Conservation (phyloP, 2,888 invertebrate species). For the Drosophila antonietae region DNA sequence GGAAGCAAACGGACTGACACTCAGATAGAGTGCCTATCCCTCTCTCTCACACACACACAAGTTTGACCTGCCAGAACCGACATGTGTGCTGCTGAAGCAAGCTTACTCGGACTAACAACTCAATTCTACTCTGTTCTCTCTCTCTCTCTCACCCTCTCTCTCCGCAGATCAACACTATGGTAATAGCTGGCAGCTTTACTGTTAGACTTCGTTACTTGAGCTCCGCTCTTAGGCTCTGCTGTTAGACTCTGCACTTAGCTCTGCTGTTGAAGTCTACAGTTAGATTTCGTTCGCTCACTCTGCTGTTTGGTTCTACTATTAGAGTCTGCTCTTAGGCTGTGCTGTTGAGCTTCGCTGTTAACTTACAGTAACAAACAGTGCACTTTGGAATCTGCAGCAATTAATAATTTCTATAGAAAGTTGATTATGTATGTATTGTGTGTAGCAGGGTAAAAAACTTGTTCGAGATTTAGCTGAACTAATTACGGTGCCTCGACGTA, state of each 20-base stretch:
- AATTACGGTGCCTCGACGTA: constrained; percentile 12
- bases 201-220: background rate
- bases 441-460: background rate
- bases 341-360: background rate
- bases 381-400: background rate
- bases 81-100: background rate
- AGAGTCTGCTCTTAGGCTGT: no score
- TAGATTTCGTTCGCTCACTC: no score
- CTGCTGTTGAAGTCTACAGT: no score
- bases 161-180: background rate
- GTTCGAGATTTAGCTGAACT: background rate
- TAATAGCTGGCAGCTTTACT: no score
- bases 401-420: background rate
- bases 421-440: background rate
- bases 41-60: no score
- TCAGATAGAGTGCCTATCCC: background rate
- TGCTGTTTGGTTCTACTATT: no score
- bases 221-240: no score
- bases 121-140: background rate
- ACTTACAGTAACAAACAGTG: background rate
- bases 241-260: no score
- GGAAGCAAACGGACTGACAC: no score
- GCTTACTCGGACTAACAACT: background rate
- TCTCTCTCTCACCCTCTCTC: no score
- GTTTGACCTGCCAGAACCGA: background rate